phyloP scores from a whole-genome alignment of 35 echinoderm and acorn worm genomes.

The Ophioderma brevispina region DNA sequence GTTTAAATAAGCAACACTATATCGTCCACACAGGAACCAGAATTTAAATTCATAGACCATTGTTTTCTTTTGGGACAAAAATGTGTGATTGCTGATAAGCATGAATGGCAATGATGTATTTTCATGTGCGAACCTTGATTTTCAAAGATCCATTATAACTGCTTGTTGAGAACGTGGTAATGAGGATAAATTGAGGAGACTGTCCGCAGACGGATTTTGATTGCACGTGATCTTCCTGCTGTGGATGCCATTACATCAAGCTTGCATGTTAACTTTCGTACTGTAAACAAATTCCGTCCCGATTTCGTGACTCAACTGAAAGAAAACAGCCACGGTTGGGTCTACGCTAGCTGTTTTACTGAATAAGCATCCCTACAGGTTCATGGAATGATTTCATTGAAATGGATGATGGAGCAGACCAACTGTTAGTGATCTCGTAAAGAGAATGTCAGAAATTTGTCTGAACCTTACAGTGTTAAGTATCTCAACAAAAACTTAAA shows the following conservation, averaged over 20 bases:
- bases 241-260: constrained; percentile 51
- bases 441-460: constrained; percentile 34
- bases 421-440: constrained; percentile 59
- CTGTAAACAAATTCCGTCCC: not conserved
- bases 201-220: too few relatives aligned
- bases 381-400: constrained; percentile 27
- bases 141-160: not conserved
- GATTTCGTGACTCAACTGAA: not conserved
- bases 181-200: not conserved
- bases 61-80: not conserved
- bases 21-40: too few relatives aligned
- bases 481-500: constrained; percentile 22
- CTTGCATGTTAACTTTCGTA: constrained; percentile 35
- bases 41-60: too few relatives aligned
- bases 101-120: not conserved
- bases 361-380: not conserved
- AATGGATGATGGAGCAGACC: constrained; percentile 72
- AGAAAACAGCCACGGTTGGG: not conserved
- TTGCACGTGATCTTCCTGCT: not conserved
- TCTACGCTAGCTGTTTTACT: not conserved
- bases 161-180: not conserved
- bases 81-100: not conserved
- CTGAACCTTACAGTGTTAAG: too few relatives aligned
- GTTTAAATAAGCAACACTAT: too few relatives aligned
- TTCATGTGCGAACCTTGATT: not conserved